Conservation (phyloP, 2,113 vertebrate species). For the Malurus cyaneus region DNA sequence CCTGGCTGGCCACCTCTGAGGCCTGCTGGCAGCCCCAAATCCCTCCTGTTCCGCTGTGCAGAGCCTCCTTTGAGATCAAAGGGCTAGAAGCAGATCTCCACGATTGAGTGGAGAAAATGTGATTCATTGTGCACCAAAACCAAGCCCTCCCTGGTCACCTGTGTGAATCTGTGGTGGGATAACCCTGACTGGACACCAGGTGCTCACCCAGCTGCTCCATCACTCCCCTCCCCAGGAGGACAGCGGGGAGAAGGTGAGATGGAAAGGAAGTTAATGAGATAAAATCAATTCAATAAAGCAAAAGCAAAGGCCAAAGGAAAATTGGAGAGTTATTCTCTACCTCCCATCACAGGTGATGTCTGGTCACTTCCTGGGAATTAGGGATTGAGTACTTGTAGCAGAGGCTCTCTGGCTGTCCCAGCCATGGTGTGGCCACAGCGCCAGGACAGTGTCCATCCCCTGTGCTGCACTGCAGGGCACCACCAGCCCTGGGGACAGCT, state of each 20-base stretch:
- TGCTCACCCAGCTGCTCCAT: not conserved
- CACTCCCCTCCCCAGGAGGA: not conserved
- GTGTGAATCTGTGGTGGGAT: not conserved
- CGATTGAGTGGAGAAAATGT: fast-evolving
- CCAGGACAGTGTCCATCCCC: no score
- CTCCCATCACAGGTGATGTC: not conserved
- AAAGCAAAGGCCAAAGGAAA: not conserved
- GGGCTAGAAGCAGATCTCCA: not conserved
- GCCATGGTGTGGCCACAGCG: no score
- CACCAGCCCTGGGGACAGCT: no score
- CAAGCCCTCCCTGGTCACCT: fast-evolving
- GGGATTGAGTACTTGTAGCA: not conserved
- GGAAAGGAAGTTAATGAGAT: not conserved
- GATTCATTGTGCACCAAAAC: not conserved
- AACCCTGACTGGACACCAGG: not conserved
- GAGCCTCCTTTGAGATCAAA: fast-evolving
- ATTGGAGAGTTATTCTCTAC: not conserved
- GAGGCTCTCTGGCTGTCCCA: no score
- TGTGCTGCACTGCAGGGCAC: no score
- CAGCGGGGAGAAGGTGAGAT: not conserved
- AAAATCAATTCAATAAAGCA: not conserved
- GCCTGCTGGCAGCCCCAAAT: not conserved
- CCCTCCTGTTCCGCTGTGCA: not conserved
- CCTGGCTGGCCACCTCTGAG: not conserved
- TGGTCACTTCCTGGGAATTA: not conserved